A percentile compares a stretch with the other conserved stretches of the same genome.
Evolutionary conservation across 2,113 vertebrate species (phyloP).

Genomic region (Plecturocebus donacophilus): DNA sequence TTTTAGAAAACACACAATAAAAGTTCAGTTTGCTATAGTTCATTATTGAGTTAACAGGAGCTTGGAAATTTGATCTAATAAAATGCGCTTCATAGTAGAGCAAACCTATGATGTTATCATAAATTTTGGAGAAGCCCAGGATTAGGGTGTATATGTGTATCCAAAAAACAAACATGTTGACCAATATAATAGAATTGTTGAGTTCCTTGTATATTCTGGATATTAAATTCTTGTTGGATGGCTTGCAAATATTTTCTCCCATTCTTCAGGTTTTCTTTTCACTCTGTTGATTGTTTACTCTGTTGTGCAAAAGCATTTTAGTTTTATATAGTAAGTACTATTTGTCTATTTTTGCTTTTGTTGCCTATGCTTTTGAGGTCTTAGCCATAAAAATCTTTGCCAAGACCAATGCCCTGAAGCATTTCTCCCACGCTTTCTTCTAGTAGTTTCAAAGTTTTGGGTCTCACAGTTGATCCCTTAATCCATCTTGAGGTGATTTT

Average conservation of each 20-base stretch:
- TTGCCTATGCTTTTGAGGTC: background rate
- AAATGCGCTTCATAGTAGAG: background rate
- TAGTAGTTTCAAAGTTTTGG: background rate
- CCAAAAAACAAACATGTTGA: too few species aligned
- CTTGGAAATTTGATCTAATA: slow-evolving; percentile 8
- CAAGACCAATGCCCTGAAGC: background rate
- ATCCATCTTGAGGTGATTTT: background rate
- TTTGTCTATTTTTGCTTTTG: background rate
- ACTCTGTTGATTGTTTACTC: background rate
- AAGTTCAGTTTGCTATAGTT: background rate
- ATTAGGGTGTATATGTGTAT: background rate
- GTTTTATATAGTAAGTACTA: background rate
- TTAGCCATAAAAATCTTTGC: background rate
- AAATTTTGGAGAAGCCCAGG: background rate
- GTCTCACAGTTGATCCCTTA: background rate
- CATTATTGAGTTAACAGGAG: background rate
- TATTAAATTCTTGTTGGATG: background rate
- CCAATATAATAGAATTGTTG: too few species aligned
- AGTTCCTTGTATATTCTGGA: background rate
- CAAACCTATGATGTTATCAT: background rate
- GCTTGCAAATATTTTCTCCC: background rate
- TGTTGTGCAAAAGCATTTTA: background rate
- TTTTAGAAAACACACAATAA: background rate
- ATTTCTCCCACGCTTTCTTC: background rate
- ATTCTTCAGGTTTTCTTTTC: background rate